These are phyloP conservation scores for Ovibos moschatus DNA, from an alignment of 2,113 vertebrate species.

Conservation along the genomic window DNA sequence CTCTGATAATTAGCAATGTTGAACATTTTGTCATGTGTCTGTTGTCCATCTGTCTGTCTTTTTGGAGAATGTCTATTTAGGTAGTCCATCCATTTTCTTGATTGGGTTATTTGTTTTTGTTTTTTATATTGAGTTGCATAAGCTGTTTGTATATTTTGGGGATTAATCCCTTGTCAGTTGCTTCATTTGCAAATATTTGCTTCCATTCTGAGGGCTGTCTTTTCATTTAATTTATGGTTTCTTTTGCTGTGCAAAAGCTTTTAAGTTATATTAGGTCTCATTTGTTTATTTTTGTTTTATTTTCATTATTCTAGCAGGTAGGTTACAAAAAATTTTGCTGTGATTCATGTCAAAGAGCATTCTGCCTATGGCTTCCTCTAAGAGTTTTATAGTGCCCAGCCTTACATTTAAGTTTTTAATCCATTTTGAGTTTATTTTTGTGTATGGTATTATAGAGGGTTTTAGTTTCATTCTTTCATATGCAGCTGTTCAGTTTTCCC, in stretches of 20 bases:
- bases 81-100: not conserved
- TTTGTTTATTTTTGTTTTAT: not conserved
- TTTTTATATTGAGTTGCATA: not conserved
- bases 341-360: not conserved
- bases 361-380: not conserved
- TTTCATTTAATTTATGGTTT: not conserved
- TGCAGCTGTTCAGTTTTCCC: not conserved
- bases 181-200: not conserved
- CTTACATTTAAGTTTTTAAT: not conserved
- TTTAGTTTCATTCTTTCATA: not conserved
- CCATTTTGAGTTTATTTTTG: not conserved
- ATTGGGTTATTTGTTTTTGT: not conserved
- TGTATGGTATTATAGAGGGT: not conserved
- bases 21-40: not conserved
- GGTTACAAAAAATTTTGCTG: not conserved
- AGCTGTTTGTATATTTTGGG: not conserved
- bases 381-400: not conserved
- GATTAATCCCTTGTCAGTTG: not conserved
- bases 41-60: not conserved
- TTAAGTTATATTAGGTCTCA: not conserved
- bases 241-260: not conserved
- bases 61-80: not conserved
- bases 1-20: not conserved
- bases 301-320: not conserved
- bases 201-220: not conserved